A percentile compares a stretch with the other conserved stretches of the same genome.
These are phyloP conservation scores for Xestia c-nigrum DNA, from an alignment of 2,888 invertebrate genomes.

Conservation along the genomic window DNA sequence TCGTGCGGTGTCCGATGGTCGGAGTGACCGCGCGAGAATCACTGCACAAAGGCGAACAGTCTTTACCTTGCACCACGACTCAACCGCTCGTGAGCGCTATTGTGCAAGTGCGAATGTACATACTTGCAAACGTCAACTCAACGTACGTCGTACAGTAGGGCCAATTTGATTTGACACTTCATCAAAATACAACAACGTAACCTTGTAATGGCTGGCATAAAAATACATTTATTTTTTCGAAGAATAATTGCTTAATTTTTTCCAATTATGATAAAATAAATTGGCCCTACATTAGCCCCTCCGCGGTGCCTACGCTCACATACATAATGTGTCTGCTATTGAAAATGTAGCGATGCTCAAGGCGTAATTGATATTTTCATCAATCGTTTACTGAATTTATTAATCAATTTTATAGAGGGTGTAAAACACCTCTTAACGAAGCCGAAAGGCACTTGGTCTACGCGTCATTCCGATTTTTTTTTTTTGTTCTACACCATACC, in stretches of 20 bases:
- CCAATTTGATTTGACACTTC: too few species aligned
- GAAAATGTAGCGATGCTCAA: neutral
- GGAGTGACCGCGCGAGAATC: neutral
- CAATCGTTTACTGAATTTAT: neutral
- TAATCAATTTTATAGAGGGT: conserved; percentile 2
- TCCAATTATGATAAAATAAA: too few species aligned
- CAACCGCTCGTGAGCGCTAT: neutral
- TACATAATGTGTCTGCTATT: neutral
- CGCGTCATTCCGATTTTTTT: too few species aligned
- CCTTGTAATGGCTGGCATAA: too few species aligned
- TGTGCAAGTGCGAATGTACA: conserved; percentile 7
- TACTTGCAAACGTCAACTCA: neutral
- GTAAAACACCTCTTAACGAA: too few species aligned
- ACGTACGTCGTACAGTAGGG: too few species aligned
- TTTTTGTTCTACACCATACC: too few species aligned
- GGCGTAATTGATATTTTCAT: neutral
- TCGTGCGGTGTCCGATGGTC: neutral
- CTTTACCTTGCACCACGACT: neutral
- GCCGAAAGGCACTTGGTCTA: too few species aligned
- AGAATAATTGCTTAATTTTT: too few species aligned
- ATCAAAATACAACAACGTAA: too few species aligned
- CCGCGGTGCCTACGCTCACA: neutral
- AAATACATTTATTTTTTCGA: too few species aligned
- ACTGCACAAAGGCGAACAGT: conserved; percentile 14
- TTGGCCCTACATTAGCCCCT: too few species aligned